phyloP scores from a whole-genome alignment of 2,888 invertebrate species.

The Tridacna crocea region DNA sequence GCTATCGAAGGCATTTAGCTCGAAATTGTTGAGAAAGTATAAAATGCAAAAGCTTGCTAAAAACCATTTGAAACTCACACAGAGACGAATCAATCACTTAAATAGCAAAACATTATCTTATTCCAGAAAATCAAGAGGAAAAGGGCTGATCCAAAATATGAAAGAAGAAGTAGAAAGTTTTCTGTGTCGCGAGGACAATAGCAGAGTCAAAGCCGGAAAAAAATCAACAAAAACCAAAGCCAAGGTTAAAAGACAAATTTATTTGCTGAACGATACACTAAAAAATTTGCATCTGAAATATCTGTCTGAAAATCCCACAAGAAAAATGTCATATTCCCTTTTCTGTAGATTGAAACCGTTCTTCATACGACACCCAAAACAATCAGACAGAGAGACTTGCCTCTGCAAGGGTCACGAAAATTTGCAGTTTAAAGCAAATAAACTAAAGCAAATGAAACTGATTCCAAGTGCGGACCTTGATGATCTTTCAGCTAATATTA shows the following conservation, averaged over 20 bases:
- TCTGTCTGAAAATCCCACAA: conserved; percentile 23
- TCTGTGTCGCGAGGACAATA: conserved; percentile 52
- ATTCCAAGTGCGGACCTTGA: conserved; percentile 26
- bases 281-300: conserved; percentile 57
- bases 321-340: conserved; percentile 59
- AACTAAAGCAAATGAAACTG: conserved; percentile 26
- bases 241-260: conserved; percentile 55
- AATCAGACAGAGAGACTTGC: conserved; percentile 60
- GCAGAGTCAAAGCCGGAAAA: conserved; percentile 56
- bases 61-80: conserved; percentile 2
- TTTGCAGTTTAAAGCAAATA: conserved; percentile 41
- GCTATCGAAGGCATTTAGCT: too few species aligned
- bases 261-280: conserved; percentile 54
- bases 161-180: conserved; percentile 27
- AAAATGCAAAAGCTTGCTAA: conserved; percentile 11
- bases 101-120: neutral
- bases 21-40: conserved; percentile 28
- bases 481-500: conserved; percentile 13
- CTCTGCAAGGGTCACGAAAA: conserved; percentile 59
- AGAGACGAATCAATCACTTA: conserved; percentile 1
- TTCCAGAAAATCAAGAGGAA: conserved; percentile 1
- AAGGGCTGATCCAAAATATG: conserved; percentile 8
- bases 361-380: conserved; percentile 43
- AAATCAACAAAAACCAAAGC: conserved; percentile 43
- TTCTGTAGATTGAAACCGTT: conserved; percentile 63